phyloP scores from a whole-genome alignment of 2,888 invertebrate genomes.

The Mellilla xanthometata region DNA sequence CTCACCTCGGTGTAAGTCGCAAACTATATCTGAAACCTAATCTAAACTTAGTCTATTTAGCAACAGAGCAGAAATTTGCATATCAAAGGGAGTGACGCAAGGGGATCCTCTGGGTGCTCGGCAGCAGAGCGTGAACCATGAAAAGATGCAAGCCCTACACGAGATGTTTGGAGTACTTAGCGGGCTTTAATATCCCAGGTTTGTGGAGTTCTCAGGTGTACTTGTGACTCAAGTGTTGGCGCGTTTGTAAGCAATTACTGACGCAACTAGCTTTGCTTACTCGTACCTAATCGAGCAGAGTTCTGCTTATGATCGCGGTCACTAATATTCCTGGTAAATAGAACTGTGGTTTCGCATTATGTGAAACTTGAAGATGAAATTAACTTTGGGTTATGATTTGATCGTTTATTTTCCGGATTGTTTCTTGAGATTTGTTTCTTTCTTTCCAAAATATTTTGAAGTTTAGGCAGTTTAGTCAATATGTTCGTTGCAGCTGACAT shows the following conservation, averaged over 20 bases:
- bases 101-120: slow-evolving; percentile 57
- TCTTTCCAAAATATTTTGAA: slow-evolving; percentile 1
- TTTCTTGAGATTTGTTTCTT: too few species aligned
- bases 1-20: slow-evolving; percentile 58
- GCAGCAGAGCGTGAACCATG: slow-evolving; percentile 76
- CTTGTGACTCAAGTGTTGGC: slow-evolving; percentile 21
- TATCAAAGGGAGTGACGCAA: slow-evolving; percentile 42
- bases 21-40: slow-evolving; percentile 8
- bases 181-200: not conserved
- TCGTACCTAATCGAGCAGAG: slow-evolving; percentile 11
- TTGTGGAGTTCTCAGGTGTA: slow-evolving; percentile 23
- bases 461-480: slow-evolving; percentile 26
- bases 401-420: too few species aligned
- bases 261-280: slow-evolving; percentile 17
- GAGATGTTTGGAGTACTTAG: slow-evolving; percentile 18
- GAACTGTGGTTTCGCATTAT: not conserved
- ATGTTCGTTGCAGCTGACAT: slow-evolving; percentile 34
- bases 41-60: slow-evolving; percentile 11
- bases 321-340: slow-evolving; percentile 13
- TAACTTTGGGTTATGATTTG: too few species aligned
- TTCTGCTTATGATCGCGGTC: slow-evolving; percentile 18
- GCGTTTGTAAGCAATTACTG: slow-evolving; percentile 19
- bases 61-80: slow-evolving; percentile 44
- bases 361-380: too few species aligned
- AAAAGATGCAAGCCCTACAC: slow-evolving; percentile 50